A percentile compares a stretch with the other conserved stretches of the same genome.
phyloP scores from a whole-genome alignment of 2,888 invertebrate species.

The Euplagia quadripunctaria region DNA sequence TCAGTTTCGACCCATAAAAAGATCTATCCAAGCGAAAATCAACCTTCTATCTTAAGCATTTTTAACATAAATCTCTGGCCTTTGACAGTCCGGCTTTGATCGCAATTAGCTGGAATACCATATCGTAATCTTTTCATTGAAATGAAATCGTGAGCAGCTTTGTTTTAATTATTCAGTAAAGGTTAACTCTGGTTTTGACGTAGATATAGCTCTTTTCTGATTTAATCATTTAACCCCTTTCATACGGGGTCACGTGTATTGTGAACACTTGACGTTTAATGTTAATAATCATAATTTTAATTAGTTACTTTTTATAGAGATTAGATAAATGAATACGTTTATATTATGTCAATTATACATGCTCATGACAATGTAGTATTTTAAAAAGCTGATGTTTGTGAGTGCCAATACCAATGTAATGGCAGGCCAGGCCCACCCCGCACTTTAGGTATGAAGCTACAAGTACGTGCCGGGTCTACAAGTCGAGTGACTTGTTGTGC shows the following conservation, averaged over 20 bases:
- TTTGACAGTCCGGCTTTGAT: background rate
- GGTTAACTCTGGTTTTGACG: background rate
- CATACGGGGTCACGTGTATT: background rate
- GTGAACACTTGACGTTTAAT: background rate
- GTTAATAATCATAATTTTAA: background rate
- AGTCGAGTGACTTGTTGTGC: too few species aligned
- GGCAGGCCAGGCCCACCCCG: too few species aligned
- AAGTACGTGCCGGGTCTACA: too few species aligned
- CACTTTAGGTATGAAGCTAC: too few species aligned
- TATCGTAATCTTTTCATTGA: background rate
- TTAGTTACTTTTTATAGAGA: background rate
- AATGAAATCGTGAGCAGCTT: background rate
- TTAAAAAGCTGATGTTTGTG: too few species aligned
- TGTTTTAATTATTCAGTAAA: background rate
- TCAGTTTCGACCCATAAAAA: constrained; percentile 3
- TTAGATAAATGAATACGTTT: background rate
- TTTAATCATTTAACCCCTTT: background rate
- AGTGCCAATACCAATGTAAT: background rate
- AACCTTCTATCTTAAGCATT: constrained; percentile 13
- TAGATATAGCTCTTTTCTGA: background rate
- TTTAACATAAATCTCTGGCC: background rate
- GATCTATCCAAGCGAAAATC: constrained; percentile 8
- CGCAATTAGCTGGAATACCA: background rate
- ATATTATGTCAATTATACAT: too few species aligned
- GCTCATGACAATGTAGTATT: too few species aligned